These are phyloP conservation scores for Alligator mississippiensis DNA, from an alignment of 2,113 vertebrate species.

Conservation along the genomic window DNA sequence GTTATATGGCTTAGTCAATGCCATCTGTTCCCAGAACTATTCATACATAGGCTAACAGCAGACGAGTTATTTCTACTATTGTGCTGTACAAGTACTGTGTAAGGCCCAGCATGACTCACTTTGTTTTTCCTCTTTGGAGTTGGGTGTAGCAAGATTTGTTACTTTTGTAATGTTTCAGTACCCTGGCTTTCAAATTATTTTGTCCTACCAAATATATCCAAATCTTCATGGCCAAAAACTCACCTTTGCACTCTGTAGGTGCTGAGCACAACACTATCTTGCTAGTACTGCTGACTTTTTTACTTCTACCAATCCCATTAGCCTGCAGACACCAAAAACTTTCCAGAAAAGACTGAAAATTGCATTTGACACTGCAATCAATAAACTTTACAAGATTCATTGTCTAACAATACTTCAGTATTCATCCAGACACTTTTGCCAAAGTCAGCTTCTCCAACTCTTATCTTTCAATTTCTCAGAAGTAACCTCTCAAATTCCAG, in stretches of 20 bases:
- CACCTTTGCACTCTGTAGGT: neutral
- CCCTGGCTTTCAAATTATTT: neutral
- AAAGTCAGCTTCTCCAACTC: neutral
- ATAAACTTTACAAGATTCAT: neutral
- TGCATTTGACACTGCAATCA: neutral
- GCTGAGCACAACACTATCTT: fast-evolving
- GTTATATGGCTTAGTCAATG: no score
- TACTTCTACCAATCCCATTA: neutral
- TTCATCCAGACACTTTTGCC: neutral
- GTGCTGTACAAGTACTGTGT: neutral
- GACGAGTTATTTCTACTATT: neutral
- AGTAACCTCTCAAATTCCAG: neutral
- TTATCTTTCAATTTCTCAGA: fast-evolving
- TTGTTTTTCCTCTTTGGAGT: fast-evolving
- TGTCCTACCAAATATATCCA: fast-evolving
- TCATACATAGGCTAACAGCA: no score
- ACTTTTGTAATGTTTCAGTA: fast-evolving
- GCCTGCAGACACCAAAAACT: neutral
- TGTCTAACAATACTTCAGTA: fast-evolving
- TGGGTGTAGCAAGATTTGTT: neutral
- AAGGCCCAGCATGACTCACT: neutral
- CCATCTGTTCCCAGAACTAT: no score
- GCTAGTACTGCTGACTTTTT: fast-evolving
- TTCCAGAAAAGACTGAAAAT: neutral
- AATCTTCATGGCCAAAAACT: neutral